These are phyloP conservation scores for Neolamprologus kungweensis DNA, from an alignment of 2,113 vertebrate species.

Conservation along the genomic window DNA sequence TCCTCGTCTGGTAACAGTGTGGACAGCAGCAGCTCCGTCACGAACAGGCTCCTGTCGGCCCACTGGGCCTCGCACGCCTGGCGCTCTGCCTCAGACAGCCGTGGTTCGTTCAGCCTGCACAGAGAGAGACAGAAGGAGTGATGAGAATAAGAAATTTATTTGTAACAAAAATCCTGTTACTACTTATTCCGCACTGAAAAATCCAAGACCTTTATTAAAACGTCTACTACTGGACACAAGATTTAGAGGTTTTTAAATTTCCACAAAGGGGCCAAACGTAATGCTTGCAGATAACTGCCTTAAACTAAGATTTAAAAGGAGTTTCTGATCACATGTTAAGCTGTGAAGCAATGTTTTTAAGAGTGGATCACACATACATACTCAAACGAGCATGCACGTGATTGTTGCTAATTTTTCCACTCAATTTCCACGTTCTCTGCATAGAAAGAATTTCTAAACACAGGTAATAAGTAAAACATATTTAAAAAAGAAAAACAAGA, in stretches of 20 bases:
- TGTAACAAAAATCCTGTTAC: background rate
- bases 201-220: background rate
- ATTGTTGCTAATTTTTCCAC: background rate
- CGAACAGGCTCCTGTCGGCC: conserved; percentile 94
- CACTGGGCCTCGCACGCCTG: conserved; percentile 91
- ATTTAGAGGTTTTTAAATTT: background rate
- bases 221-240: background rate
- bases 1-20: conserved; percentile 92
- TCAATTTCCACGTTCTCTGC: background rate
- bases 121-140: background rate
- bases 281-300: background rate
- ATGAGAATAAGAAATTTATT: background rate
- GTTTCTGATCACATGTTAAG: background rate
- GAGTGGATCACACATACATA: background rate
- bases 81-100: conserved; percentile 92
- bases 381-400: background rate
- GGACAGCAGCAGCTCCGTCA: conserved; percentile 97
- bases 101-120: conserved; percentile 92
- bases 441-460: background rate
- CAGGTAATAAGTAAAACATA: background rate
- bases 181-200: background rate
- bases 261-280: background rate
- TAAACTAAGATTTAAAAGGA: background rate
- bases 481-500: background rate
- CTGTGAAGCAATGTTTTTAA: background rate